Conservation (phyloP, 2,113 vertebrate genomes). For the Monopterus albus region DNA sequence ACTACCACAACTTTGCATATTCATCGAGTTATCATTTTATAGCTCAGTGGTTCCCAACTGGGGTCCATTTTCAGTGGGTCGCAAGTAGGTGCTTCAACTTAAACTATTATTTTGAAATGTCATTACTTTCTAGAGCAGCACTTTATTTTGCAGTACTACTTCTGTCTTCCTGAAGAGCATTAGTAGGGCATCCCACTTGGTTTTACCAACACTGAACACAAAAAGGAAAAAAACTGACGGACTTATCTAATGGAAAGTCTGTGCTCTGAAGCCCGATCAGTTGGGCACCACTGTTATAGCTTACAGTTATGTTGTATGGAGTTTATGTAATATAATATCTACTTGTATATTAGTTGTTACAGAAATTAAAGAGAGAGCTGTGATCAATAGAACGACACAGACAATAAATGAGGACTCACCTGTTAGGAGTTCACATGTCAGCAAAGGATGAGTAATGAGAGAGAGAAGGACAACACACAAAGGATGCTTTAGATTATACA, state of each 20-base stretch:
- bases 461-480: constrained; percentile 20
- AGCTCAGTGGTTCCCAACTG: constrained; percentile 17
- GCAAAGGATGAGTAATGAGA: neutral
- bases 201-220: no score
- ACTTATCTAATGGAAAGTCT: no score
- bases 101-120: neutral
- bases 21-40: neutral
- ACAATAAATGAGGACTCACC: constrained; percentile 46
- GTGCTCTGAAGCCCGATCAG: neutral
- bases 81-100: neutral
- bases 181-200: no score
- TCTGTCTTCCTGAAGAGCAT: neutral
- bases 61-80: neutral
- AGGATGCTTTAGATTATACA: neutral
- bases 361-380: neutral
- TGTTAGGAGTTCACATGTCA: constrained; percentile 28
- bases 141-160: neutral
- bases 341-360: neutral
- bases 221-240: no score
- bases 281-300: neutral
- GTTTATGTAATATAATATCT: neutral
- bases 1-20: neutral
- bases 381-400: neutral
- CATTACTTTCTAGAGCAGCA: neutral
- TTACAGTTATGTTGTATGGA: neutral